These are phyloP conservation scores for Caenorhabditis drosophilae DNA, from an alignment of 2,888 invertebrate genomes.

Conservation along the genomic window DNA sequence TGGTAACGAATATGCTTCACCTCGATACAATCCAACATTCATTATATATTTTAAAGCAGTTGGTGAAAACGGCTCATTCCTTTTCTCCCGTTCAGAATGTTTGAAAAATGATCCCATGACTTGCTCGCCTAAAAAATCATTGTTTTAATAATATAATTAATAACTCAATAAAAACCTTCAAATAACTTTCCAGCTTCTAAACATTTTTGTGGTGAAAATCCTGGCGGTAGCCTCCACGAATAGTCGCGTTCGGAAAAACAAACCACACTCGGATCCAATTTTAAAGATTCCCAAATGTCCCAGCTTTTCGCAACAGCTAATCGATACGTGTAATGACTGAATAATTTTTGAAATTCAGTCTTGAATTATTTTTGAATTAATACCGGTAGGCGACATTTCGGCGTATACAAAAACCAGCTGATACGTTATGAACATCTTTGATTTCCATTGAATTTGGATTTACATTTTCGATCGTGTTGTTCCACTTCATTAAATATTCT, in stretches of 20 bases:
- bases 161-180: slow-evolving; percentile 30
- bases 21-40: slow-evolving; percentile 38
- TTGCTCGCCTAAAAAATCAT: slow-evolving; percentile 39
- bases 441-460: slow-evolving; percentile 31
- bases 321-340: slow-evolving; percentile 62
- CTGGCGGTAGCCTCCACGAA: slow-evolving; percentile 51
- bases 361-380: too few species aligned
- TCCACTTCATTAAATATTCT: slow-evolving; percentile 31
- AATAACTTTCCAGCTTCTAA: slow-evolving; percentile 42
- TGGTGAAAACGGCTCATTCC: slow-evolving; percentile 35
- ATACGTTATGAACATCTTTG: slow-evolving; percentile 52
- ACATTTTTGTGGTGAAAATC: slow-evolving; percentile 40
- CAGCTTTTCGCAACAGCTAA: slow-evolving; percentile 45
- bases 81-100: slow-evolving; percentile 49
- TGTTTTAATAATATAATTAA: too few species aligned
- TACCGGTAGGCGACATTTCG: slow-evolving; percentile 51
- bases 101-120: slow-evolving; percentile 62
- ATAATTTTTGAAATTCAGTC: too few species aligned
- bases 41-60: slow-evolving; percentile 42
- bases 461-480: slow-evolving; percentile 3
- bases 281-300: slow-evolving; percentile 40
- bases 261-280: slow-evolving; percentile 39
- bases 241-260: slow-evolving; percentile 55
- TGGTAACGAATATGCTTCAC: slow-evolving; percentile 39
- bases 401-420: slow-evolving; percentile 57